phyloP scores from a whole-genome alignment of 2,797 vertebrate genomes.

The Nyctalus aviator region DNA sequence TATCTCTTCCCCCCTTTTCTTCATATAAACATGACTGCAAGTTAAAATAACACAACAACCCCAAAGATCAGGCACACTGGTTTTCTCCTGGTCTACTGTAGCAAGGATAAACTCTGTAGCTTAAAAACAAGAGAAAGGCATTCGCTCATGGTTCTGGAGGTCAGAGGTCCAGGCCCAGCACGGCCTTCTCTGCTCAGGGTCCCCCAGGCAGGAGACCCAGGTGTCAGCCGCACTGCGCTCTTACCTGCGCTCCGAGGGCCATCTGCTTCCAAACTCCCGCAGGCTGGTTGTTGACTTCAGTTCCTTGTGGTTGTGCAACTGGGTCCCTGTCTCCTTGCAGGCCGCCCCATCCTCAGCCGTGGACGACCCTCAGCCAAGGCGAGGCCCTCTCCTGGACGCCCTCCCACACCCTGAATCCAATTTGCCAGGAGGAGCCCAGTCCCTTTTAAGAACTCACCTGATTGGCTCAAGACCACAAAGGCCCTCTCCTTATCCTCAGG shows the following conservation, averaged over 20 bases:
- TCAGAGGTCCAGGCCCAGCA: not conserved
- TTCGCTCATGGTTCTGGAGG: not conserved
- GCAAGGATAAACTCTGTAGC: not conserved
- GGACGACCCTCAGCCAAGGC: too few relatives aligned
- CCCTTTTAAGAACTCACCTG: not conserved
- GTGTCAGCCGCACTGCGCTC: fast-evolving
- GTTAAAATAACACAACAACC: not conserved
- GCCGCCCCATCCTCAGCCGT: not conserved
- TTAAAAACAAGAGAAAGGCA: not conserved
- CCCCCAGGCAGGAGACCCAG: not conserved
- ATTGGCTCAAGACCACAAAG: not conserved
- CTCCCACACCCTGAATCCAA: not conserved
- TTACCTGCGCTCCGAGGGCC: not conserved
- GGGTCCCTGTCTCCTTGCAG: not conserved
- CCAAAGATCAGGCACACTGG: not conserved
- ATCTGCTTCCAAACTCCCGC: not conserved
- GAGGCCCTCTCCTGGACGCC: not conserved
- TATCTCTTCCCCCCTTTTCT: not conserved
- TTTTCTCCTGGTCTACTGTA: not conserved
- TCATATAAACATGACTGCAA: not conserved
- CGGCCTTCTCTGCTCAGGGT: not conserved
- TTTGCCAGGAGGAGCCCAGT: not conserved
- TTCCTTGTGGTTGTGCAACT: not conserved
- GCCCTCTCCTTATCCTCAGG: not conserved
- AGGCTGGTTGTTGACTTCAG: not conserved